These are phyloP conservation scores for Gandaritis pyraliata DNA, from an alignment of 2,888 invertebrate genomes.

Conservation along the genomic window DNA sequence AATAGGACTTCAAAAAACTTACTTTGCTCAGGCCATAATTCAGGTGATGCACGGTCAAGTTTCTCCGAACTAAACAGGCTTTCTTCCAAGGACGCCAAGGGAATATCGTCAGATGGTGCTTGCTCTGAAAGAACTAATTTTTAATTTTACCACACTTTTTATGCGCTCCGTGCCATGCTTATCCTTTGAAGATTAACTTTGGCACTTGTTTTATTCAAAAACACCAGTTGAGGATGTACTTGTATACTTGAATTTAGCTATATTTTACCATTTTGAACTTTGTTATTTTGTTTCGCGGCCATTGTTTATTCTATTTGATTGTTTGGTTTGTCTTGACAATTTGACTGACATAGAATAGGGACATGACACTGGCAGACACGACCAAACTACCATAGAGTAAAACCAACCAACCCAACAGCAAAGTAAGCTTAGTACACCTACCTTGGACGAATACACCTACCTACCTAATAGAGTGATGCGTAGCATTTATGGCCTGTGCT, in stretches of 20 bases:
- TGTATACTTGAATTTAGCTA: slow-evolving; percentile 5
- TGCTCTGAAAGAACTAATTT: slow-evolving; percentile 61
- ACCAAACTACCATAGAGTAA: background rate
- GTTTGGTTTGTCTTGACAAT: slow-evolving; percentile 17
- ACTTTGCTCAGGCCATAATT: slow-evolving; percentile 98
- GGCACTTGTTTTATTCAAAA: background rate
- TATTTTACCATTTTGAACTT: slow-evolving; percentile 85
- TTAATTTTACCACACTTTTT: background rate
- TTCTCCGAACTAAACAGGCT: slow-evolving; percentile 95
- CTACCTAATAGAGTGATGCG: too few relatives aligned
- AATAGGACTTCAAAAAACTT: slow-evolving; percentile 61
- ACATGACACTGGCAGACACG: background rate
- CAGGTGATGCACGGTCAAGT: slow-evolving; percentile 96
- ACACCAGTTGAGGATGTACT: background rate
- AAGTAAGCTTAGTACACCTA: too few relatives aligned
- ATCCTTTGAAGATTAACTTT: background rate
- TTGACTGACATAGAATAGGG: slow-evolving; percentile 38
- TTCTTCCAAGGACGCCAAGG: slow-evolving; percentile 86
- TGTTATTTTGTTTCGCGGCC: slow-evolving; percentile 87
- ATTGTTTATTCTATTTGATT: slow-evolving; percentile 74
- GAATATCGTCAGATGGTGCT: slow-evolving; percentile 77
- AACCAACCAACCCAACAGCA: too few relatives aligned
- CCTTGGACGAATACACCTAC: too few relatives aligned
- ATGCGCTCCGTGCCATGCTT: background rate
- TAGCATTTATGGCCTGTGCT: too few relatives aligned